Base-by-base conservation (phyloP, 2,113 vertebrate genomes). In the Oryzias javanicus region DNA sequence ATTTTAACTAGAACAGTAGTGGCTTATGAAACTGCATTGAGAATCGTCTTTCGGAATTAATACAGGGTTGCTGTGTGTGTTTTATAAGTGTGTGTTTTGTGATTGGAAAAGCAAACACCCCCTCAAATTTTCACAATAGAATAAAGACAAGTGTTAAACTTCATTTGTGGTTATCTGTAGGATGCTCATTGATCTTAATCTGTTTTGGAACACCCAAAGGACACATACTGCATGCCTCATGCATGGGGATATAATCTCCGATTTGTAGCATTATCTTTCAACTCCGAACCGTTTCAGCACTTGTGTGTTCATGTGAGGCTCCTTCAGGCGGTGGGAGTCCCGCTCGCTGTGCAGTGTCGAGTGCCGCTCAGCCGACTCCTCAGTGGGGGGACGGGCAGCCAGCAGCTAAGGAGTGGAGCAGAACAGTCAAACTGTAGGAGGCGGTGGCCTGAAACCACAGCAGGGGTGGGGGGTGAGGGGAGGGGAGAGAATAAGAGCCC, bases 361-460 rank as follows among this genome's bases (percentile, higher is more conserved):
- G 79, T 58, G 50, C 72, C 55, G 79, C 75, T 83, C 85, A 83
- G 81, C 81, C 81, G 81, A 81, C 56, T 87, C 60, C 81, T 55
- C 72, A 69, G 83, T 70, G 64, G 83, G 87, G 35, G 74, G 75
- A 68, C 51, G 42, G 67, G 60, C 67, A 83, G 72, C 58, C 64
- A 74, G 65, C 67, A 68, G 75, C 54, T 57, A 62, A 79, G 48
- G 62, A 76, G 74, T n/a, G 4, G 55, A 69, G 50, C 78, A 65
- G 71, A 64, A 50, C 79, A 67, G 57, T 41, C 64, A 70, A 68
- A 78, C 82, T 82, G 65, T 76, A 71, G 82, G 70, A 88, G 72
- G 85, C 84, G 81, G 65, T 86, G 81, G 82, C 79, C 81, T 80
- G 71, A 82, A 86, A 78, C 62, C 81, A 64, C 81, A 85, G 82